phyloP scores from a whole-genome alignment of 2,888 invertebrate species.

The Oscheius myriophilus region DNA sequence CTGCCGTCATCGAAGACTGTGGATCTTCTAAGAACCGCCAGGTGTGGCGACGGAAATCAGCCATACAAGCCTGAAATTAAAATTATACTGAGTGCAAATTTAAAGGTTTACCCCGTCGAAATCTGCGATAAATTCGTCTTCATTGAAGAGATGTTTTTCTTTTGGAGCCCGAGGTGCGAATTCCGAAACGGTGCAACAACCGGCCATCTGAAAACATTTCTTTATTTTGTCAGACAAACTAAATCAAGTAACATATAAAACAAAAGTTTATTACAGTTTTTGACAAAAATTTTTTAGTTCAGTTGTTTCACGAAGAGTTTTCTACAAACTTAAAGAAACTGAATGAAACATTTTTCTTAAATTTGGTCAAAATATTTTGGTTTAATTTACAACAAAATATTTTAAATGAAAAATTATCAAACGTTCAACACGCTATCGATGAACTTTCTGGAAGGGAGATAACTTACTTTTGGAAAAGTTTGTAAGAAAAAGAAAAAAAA shows the following conservation, averaged over 20 bases:
- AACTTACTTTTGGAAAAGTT: too few relatives aligned
- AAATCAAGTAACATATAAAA: neutral
- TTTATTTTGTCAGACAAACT: neutral
- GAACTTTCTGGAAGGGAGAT: too few relatives aligned
- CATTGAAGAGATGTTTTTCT: constrained; percentile 34
- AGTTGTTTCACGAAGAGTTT: too few relatives aligned
- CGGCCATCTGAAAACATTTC: constrained; percentile 54
- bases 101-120: constrained; percentile 56
- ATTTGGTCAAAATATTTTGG: too few relatives aligned
- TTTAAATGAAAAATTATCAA: too few relatives aligned
- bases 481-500: too few relatives aligned
- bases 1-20: constrained; percentile 60
- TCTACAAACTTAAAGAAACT: too few relatives aligned
- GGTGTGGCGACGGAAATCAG: constrained; percentile 50
- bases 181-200: constrained; percentile 57
- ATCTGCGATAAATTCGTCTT: constrained; percentile 56
- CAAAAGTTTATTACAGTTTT: too few relatives aligned
- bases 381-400: too few relatives aligned
- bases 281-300: neutral
- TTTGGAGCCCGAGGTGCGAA: constrained; percentile 35
- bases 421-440: too few relatives aligned
- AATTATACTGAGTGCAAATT: neutral
- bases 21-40: constrained; percentile 68
- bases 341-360: too few relatives aligned
- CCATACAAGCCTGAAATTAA: constrained; percentile 42